phyloP scores from a whole-genome alignment of 2,888 invertebrate species.

The Diploptera punctata region DNA sequence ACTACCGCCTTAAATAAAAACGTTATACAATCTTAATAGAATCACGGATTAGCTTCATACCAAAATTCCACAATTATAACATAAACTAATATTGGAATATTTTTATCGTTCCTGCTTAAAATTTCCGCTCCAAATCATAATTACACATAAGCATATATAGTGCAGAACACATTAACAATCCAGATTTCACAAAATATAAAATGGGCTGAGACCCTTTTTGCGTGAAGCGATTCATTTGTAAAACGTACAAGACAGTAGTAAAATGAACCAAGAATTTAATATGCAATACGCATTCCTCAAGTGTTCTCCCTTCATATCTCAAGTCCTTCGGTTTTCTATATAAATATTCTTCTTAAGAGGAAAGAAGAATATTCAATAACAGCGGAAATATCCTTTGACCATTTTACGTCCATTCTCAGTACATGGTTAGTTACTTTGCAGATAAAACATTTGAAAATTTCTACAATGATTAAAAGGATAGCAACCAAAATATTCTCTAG shows the following conservation, averaged over 20 bases:
- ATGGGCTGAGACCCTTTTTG: no score
- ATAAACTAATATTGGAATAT: no score
- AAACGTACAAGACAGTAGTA: not conserved
- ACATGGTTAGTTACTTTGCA: slow-evolving; percentile 10
- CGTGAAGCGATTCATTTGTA: no score
- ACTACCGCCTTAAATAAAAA: no score
- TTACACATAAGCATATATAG: no score
- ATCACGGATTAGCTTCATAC: no score
- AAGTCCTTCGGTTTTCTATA: not conserved
- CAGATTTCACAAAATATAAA: no score
- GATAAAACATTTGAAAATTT: not conserved
- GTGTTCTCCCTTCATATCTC: slow-evolving; percentile 26
- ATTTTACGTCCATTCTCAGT: not conserved
- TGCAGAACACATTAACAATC: no score
- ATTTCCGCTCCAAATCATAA: no score
- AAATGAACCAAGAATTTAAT: slow-evolving; percentile 31
- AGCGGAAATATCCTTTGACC: not conserved
- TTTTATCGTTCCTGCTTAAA: no score
- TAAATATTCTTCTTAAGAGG: not conserved
- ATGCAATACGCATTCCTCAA: slow-evolving; percentile 31
- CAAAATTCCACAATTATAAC: no score
- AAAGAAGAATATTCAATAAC: not conserved
- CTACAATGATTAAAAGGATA: not conserved
- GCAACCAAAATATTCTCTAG: not conserved
- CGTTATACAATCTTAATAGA: no score